Percentiles rank a stretch among this genome's conserved stretches.
These are phyloP conservation scores for Pholis gunnellus DNA, from an alignment of 2,113 vertebrate species.

Conservation along the genomic window DNA sequence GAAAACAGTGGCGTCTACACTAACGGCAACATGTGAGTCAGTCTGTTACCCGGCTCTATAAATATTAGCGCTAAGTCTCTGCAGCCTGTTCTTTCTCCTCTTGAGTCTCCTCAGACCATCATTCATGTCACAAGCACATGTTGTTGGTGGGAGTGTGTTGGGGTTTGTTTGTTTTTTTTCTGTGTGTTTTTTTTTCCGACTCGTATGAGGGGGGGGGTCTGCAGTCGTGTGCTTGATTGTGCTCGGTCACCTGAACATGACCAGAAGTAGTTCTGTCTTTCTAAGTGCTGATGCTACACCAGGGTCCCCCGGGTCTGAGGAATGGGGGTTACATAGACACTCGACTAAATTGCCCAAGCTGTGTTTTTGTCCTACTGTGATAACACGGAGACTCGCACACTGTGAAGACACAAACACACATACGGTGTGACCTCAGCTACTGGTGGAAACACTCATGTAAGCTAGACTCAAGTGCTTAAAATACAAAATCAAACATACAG, in stretches of 20 bases:
- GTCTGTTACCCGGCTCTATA: constrained; percentile 42
- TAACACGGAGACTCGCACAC: background rate
- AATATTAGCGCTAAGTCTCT: constrained; percentile 49
- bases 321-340: constrained; percentile 16
- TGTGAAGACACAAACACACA: constrained; percentile 16
- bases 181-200: background rate
- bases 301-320: constrained; percentile 35
- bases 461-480: background rate
- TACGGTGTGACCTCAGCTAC: constrained; percentile 10
- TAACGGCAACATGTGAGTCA: constrained; percentile 96
- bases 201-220: constrained; percentile 8
- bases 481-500: constrained; percentile 5
- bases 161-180: background rate
- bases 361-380: constrained; percentile 48
- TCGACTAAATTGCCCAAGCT: constrained; percentile 27
- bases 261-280: constrained; percentile 63
- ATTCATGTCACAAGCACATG: constrained; percentile 77
- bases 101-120: constrained; percentile 57
- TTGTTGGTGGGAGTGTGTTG: constrained; percentile 40
- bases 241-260: constrained; percentile 80
- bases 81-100: constrained; percentile 55
- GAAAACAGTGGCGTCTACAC: constrained; percentile 94
- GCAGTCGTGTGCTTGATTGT: constrained; percentile 42
- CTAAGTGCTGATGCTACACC: constrained; percentile 48
- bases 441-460: constrained; percentile 26